Evolutionary conservation across 2,888 invertebrate species (phyloP), one percentile per base, ranked within the genome.

Genomic region (Synergus gifuensis): DNA sequence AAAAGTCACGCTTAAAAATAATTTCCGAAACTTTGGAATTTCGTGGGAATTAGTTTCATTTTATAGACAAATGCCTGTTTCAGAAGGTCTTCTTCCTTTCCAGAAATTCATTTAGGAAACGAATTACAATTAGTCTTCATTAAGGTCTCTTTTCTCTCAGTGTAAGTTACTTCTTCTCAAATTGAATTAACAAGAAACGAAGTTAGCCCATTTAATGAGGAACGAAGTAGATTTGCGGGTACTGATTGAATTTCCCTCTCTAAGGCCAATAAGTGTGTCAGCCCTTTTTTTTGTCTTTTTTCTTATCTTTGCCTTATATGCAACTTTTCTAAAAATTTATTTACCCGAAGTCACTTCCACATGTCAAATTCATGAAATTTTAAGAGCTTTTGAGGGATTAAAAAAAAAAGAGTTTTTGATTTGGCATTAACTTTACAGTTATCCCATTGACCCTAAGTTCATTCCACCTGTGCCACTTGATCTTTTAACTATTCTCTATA

Each of bases 101-200:
- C 4, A 36, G 36, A 73, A 73, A 40, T 58, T 73, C 46, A 8
- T 73, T 73, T 54, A 18, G 54, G 11, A 58, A 4, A 73, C n/a
- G 73, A 73, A 36, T 40, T 22, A 58, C 58, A 49, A 49, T 49
- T 69, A 49, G 69, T 73, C 73, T 73, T 73, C n/a, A 58, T 73
- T 73, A 54, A 54, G 73, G 49, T 73, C 73, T 73, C 73, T 73
- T 73, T 69, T 54, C 54, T 73, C 40, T 54, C 54, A 36, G 40
- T 73, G 54, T 73, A 54, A 49, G 54, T 54, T 54, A 73, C 73
- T 54, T 58, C n/a, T 54, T 73, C 73, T 80, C 81, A 82, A 83
- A 86, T 87, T 83, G 79, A 83, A 83, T 84, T 83, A 77, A 82
- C 82, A 81, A 82, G 85, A 83, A 85, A 86, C 82, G 84, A 85